Percentiles rank a stretch among this genome's conserved stretches.
These are phyloP conservation scores for Xyliphius kryptos DNA, from an alignment of 2,113 vertebrate species.

Conservation along the genomic window DNA sequence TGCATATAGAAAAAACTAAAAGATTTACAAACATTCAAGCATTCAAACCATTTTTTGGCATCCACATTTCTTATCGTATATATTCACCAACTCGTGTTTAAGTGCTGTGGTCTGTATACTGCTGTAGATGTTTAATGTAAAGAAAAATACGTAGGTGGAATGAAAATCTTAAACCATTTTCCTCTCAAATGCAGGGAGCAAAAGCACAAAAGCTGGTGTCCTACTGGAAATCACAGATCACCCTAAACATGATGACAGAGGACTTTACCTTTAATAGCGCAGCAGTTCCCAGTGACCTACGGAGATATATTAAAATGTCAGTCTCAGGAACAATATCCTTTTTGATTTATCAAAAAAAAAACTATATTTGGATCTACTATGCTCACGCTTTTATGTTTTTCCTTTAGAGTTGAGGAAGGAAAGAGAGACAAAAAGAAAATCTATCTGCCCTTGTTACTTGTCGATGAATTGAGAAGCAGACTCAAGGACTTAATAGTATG, in stretches of 20 bases:
- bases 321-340: slow-evolving; percentile 22
- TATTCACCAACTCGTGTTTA: no score
- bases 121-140: not conserved
- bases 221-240: slow-evolving; percentile 85
- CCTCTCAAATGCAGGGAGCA: slow-evolving; percentile 43
- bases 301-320: slow-evolving; percentile 91
- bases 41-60: no score
- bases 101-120: not conserved
- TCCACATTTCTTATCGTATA: no score
- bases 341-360: no score
- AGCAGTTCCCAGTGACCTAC: slow-evolving; percentile 86
- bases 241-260: slow-evolving; percentile 87
- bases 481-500: slow-evolving; percentile 89
- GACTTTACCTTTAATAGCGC: slow-evolving; percentile 85
- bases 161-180: slow-evolving; percentile 11
- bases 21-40: no score
- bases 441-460: slow-evolving; percentile 93
- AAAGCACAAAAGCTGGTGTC: slow-evolving; percentile 69
- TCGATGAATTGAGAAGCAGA: slow-evolving; percentile 89
- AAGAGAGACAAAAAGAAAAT: slow-evolving; percentile 78
- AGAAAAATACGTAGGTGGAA: no score
- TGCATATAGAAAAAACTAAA: no score
- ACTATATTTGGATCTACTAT: no score
- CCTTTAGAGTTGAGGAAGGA: slow-evolving; percentile 78
- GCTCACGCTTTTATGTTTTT: not conserved